Conservation (phyloP, 2,797 vertebrate species). For the Distichodus sexfasciatus region DNA sequence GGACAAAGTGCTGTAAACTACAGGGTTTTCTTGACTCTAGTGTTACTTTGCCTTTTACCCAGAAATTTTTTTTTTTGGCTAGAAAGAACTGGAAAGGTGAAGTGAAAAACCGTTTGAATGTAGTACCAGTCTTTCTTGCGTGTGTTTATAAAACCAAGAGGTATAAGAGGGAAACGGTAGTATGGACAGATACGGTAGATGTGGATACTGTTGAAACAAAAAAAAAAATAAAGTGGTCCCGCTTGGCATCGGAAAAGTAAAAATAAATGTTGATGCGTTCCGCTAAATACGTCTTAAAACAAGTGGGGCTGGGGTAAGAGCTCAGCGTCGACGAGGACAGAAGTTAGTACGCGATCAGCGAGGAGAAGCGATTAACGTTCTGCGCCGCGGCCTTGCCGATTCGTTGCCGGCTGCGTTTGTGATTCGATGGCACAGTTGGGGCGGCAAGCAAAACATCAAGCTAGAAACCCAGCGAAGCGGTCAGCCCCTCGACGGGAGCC, state of each 20-base stretch:
- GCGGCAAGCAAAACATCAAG: constrained; percentile 14
- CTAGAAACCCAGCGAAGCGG: neutral
- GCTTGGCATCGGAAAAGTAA: constrained; percentile 29
- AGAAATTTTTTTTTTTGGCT: neutral
- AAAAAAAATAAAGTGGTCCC: constrained; percentile 33
- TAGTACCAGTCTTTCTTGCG: constrained; percentile 18
- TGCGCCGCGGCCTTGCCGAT: constrained; percentile 10
- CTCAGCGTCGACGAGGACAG: neutral
- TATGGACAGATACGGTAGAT: neutral
- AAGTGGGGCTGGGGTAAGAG: neutral
- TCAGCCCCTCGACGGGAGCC: neutral
- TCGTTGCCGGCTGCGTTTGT: constrained; percentile 3
- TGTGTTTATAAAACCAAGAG: constrained; percentile 16
- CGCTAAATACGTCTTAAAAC: constrained; percentile 21
- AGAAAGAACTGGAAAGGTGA: constrained; percentile 2
- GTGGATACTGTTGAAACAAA: constrained; percentile 7
- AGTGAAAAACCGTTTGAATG: constrained; percentile 39
- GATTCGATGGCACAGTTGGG: constrained; percentile 26
- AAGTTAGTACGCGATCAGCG: neutral
- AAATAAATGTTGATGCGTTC: constrained; percentile 12
- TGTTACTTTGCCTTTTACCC: constrained; percentile 6
- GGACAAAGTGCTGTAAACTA: constrained; percentile 15
- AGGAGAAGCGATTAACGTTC: constrained; percentile 36
- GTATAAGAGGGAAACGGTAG: constrained; percentile 3
- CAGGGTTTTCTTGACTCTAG: constrained; percentile 14